phyloP scores from a whole-genome alignment of 2,113 vertebrate species.

The Craseonycteris thonglongyai region DNA sequence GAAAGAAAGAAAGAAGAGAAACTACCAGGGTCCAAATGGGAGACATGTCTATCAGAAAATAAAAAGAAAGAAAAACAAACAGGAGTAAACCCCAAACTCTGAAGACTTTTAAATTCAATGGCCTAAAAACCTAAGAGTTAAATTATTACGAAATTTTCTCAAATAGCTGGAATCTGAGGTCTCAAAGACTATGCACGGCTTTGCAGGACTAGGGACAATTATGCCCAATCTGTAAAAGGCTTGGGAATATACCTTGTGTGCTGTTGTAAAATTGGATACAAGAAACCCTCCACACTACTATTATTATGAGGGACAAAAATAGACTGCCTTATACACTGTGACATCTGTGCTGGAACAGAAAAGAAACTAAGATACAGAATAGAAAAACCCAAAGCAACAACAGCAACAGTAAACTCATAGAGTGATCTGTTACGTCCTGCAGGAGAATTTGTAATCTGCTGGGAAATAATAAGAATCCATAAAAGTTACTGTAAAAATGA shows the following conservation, averaged over 20 bases:
- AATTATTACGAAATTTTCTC: neutral
- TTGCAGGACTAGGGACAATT: neutral
- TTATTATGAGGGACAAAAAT: neutral
- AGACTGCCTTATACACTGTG: too few relatives aligned
- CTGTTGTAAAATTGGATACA: neutral
- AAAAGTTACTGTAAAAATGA: neutral
- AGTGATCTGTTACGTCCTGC: neutral
- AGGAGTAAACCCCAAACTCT: neutral
- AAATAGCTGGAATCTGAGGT: neutral
- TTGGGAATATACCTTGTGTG: accelerated
- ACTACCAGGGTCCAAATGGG: neutral
- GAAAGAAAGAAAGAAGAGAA: neutral
- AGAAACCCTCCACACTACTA: neutral
- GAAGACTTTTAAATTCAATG: neutral
- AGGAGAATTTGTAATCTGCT: neutral
- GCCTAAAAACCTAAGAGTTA: neutral
- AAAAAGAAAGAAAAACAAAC: too few relatives aligned
- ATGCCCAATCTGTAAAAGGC: accelerated
- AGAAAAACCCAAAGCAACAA: neutral
- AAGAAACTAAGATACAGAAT: neutral
- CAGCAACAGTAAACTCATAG: neutral
- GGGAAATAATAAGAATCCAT: neutral
- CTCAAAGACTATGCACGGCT: neutral
- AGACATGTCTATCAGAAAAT: neutral
- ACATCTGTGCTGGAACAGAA: neutral